phyloP scores from a whole-genome alignment of 2,888 invertebrate genomes.

The Acheta domesticus region DNA sequence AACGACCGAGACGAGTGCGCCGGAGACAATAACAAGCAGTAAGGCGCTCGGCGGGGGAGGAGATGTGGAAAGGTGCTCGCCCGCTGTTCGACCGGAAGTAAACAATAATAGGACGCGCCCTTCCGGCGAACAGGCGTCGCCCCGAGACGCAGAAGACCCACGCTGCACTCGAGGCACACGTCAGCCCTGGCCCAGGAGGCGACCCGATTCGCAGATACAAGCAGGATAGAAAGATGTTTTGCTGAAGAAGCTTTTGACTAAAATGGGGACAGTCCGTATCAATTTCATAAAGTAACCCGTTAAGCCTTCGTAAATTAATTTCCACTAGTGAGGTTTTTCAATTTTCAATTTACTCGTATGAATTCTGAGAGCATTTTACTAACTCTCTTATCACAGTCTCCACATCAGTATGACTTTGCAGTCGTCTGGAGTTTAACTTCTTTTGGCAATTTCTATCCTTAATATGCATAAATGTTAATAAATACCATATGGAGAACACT shows the following conservation, averaged over 20 bases:
- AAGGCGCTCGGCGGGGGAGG: not conserved
- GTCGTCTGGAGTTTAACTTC: no score
- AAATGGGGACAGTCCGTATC: no score
- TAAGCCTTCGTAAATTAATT: no score
- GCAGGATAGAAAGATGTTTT: not conserved
- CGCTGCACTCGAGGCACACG: not conserved
- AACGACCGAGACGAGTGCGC: not conserved
- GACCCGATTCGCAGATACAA: not conserved
- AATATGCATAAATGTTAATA: no score
- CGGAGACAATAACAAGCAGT: not conserved
- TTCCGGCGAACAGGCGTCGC: not conserved
- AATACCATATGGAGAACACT: no score
- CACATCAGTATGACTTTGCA: no score
- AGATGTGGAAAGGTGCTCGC: not conserved
- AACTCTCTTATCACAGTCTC: no score
- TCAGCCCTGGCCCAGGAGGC: not conserved
- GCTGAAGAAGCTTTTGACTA: not conserved
- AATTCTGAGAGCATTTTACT: no score
- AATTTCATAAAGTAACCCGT: no score
- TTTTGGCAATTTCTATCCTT: no score
- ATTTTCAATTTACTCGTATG: no score
- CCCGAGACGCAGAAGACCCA: not conserved
- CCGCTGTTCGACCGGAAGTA: not conserved
- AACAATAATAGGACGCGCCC: conserved; percentile 1
- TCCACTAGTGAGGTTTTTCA: no score